Evolutionary conservation across 1,140 invertebrate species (phyloP).

Genomic region (Pogonomyrmex californicus): DNA sequence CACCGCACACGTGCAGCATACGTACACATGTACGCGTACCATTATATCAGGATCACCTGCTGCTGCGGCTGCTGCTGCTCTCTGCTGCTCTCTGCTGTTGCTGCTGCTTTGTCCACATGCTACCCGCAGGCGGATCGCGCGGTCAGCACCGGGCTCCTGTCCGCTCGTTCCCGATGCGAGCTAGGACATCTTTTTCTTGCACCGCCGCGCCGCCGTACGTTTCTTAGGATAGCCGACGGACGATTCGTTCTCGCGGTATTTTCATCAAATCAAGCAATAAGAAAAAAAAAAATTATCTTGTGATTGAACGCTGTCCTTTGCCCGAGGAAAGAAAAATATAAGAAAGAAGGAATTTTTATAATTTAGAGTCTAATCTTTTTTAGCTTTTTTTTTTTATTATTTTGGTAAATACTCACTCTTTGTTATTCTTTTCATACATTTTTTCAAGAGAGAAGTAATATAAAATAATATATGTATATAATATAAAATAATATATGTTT

Average conservation of each 20-base stretch:
- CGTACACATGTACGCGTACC: slow-evolving; percentile 16
- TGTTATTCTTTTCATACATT: background rate
- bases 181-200: slow-evolving; percentile 54
- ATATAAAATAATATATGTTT: no score
- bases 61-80: slow-evolving; percentile 70
- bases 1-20: slow-evolving; percentile 64
- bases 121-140: slow-evolving; percentile 78
- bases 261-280: slow-evolving; percentile 25
- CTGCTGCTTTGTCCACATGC: slow-evolving; percentile 77
- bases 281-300: background rate
- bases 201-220: background rate
- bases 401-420: background rate
- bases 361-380: background rate
- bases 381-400: background rate
- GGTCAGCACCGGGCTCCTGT: slow-evolving; percentile 75
- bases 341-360: background rate
- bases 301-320: background rate
- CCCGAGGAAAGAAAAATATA: background rate
- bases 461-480: no score
- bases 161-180: slow-evolving; percentile 60
- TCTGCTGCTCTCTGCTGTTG: slow-evolving; percentile 63
- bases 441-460: background rate
- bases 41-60: slow-evolving; percentile 79
- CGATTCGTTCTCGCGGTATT: slow-evolving; percentile 15
- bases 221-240: slow-evolving; percentile 23